These are phyloP conservation scores for Origma solitaria DNA, from an alignment of 2,113 vertebrate species.

Conservation along the genomic window DNA sequence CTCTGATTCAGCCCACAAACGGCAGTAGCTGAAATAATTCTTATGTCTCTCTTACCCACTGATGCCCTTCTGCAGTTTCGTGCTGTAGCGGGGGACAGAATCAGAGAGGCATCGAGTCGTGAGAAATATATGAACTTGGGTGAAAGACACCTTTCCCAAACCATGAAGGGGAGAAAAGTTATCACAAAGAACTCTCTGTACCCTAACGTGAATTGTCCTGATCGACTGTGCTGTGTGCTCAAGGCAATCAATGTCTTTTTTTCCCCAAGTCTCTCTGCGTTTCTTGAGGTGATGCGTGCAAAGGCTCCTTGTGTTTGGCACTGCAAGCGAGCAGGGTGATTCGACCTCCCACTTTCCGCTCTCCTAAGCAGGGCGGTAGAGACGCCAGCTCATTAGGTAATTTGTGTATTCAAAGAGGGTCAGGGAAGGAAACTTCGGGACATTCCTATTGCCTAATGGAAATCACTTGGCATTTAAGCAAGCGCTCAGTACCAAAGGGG, in stretches of 20 bases:
- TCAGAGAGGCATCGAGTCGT: not conserved
- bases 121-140: not conserved
- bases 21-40: not conserved
- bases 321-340: not conserved
- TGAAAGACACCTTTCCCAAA: not conserved
- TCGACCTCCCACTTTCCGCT: not conserved
- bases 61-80: not conserved
- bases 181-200: not conserved
- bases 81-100: not conserved
- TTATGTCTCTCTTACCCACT: not conserved
- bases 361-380: not conserved
- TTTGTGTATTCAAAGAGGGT: slow-evolving; percentile 17
- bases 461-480: not conserved
- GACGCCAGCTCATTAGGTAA: slow-evolving; percentile 6
- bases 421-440: not conserved
- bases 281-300: not conserved
- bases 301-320: not conserved
- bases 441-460: not conserved
- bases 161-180: not conserved
- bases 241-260: not conserved
- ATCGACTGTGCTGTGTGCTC: not conserved
- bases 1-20: not conserved
- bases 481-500: not conserved
- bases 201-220: not conserved
- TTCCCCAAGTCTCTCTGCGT: not conserved